phyloP scores from a whole-genome alignment of 2,797 vertebrate species.

The Lepus townsendii region DNA sequence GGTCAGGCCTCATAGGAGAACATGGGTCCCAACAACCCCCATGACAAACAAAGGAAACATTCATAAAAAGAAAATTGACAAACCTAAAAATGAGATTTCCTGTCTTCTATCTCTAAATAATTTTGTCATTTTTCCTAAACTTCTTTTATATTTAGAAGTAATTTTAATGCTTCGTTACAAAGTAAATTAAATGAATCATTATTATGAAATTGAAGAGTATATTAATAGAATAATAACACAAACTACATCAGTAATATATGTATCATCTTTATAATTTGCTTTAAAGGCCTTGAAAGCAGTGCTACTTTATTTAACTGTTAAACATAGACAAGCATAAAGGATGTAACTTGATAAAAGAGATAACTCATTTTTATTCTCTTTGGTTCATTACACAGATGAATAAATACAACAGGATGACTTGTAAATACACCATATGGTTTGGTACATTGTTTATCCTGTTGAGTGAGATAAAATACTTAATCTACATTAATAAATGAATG shows the following conservation, averaged over 20 bases:
- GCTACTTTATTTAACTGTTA: constrained; percentile 50
- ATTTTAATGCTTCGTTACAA: constrained; percentile 52
- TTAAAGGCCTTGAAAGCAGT: constrained; percentile 8
- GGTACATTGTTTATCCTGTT: constrained; percentile 44
- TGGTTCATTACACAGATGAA: neutral
- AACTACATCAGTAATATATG: neutral
- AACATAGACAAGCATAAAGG: constrained; percentile 46
- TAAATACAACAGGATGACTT: constrained; percentile 25
- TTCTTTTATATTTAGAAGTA: constrained; percentile 64
- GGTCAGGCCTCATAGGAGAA: neutral
- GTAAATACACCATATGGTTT: constrained; percentile 59
- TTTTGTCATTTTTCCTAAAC: constrained; percentile 69
- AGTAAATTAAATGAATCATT: constrained; percentile 61
- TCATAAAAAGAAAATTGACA: constrained; percentile 14
- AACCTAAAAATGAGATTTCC: constrained; percentile 61
- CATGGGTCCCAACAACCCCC: neutral
- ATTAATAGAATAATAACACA: neutral
- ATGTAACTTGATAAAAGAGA: constrained; percentile 49
- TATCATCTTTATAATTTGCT: neutral
- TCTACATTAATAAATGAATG: constrained; percentile 56
- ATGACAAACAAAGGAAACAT: neutral
- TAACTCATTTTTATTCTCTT: constrained; percentile 39
- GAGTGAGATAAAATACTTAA: constrained; percentile 59
- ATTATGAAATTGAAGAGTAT: constrained; percentile 22
- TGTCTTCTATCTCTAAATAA: constrained; percentile 54